Evolutionary conservation across 1,140 invertebrate species (phyloP).

Genomic region (Drosophila watanabei): DNA sequence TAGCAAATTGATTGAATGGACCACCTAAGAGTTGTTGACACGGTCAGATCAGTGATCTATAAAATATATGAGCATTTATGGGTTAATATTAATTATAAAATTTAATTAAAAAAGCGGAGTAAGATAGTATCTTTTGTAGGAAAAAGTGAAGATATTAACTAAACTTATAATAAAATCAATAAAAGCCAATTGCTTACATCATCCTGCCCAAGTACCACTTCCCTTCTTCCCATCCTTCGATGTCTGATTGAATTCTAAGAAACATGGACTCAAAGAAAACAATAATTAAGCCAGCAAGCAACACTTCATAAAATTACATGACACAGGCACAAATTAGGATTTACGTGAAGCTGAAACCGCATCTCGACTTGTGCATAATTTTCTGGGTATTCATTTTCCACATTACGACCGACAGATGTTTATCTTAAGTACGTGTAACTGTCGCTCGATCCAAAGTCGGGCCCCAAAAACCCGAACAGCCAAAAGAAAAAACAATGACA

Average conservation of each 20-base stretch:
- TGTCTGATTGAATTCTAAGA: conserved; percentile 4
- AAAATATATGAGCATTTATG: not conserved
- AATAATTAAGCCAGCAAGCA: conserved; percentile 6
- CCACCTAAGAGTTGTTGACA: conserved; percentile 27
- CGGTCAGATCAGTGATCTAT: conserved; percentile 10
- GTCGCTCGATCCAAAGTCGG: conserved; percentile 40
- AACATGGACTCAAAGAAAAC: not conserved
- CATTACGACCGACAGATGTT: conserved; percentile 57
- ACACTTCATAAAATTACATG: conserved; percentile 36
- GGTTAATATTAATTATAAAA: not conserved
- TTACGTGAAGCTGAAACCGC: conserved; percentile 20
- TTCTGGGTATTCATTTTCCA: conserved; percentile 62
- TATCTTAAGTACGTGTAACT: conserved; percentile 81
- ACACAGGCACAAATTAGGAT: conserved; percentile 54
- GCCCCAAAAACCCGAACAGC: conserved; percentile 16
- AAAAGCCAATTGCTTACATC: not conserved
- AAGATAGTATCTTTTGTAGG: too few relatives aligned
- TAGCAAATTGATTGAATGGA: conserved; percentile 25
- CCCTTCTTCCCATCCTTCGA: not conserved
- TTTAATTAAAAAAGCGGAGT: not conserved
- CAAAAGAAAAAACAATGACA: conserved; percentile 19
- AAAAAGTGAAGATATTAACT: too few relatives aligned
- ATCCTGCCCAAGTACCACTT: not conserved
- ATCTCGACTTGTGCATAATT: conserved; percentile 41
- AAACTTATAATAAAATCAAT: not conserved